A percentile compares a stretch with the other conserved stretches of the same genome.
Conservation (phyloP, 2,888 invertebrate genomes). For the Synergus itoensis region DNA sequence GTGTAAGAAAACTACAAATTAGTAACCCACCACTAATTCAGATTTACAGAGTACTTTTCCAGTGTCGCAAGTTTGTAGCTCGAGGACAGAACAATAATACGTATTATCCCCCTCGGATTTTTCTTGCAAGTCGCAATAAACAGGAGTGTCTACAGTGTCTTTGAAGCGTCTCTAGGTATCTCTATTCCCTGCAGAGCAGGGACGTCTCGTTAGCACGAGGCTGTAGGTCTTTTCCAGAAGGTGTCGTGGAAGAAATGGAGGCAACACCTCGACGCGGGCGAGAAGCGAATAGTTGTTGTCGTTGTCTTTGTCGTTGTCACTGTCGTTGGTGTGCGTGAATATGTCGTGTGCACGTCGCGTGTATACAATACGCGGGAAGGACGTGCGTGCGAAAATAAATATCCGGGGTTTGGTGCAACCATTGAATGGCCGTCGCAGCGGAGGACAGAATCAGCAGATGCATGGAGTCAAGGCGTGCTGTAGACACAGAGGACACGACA, state of each 20-base stretch:
- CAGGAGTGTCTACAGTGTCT: conserved; percentile 23
- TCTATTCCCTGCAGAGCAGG: conserved; percentile 55
- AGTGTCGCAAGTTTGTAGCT: not conserved
- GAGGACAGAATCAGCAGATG: conserved; percentile 42
- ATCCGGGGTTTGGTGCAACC: conserved; percentile 49
- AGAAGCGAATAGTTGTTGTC: conserved; percentile 31
- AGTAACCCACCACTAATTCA: no score
- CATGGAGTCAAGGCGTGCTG: conserved; percentile 45
- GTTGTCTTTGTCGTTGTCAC: not conserved
- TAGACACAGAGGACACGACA: conserved; percentile 65
- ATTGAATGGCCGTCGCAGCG: conserved; percentile 38
- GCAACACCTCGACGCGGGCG: conserved; percentile 44
- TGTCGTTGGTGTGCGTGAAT: conserved; percentile 16
- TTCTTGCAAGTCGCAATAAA: conserved; percentile 35
- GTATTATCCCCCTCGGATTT: conserved; percentile 29
- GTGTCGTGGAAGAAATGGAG: conserved; percentile 37
- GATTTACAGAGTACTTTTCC: not conserved
- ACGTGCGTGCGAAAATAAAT: conserved; percentile 41
- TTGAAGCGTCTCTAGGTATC: conserved; percentile 44
- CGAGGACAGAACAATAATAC: conserved; percentile 32
- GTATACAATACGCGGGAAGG: conserved; percentile 30
- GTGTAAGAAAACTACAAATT: no score
- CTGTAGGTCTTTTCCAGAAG: conserved; percentile 53
- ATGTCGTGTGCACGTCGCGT: conserved; percentile 35
- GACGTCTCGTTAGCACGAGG: conserved; percentile 58